A percentile compares a stretch with the other conserved stretches of the same genome.
Conservation (phyloP, 1,140 invertebrate genomes). For the Drosophila melanica region DNA sequence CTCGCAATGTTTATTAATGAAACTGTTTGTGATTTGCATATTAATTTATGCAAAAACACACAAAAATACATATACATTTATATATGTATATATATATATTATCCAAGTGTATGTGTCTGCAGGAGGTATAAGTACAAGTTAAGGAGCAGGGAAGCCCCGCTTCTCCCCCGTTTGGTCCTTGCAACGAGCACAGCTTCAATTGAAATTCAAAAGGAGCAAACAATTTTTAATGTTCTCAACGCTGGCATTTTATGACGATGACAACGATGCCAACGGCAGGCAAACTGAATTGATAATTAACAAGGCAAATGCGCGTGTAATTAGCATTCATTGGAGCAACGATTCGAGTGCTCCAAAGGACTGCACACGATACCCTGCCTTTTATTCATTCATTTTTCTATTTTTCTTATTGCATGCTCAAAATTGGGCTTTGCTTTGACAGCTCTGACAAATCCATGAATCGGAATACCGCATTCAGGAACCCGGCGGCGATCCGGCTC, state of each 20-base stretch:
- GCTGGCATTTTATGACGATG: constrained; percentile 72
- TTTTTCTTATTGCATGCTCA: not conserved
- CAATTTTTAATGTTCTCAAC: constrained; percentile 75
- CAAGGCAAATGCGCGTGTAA: constrained; percentile 80
- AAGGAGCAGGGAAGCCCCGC: constrained; percentile 1
- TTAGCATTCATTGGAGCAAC: constrained; percentile 74
- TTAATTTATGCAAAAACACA: constrained; percentile 78
- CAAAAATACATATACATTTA: constrained; percentile 63
- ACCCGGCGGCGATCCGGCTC: constrained; percentile 6
- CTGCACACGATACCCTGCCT: constrained; percentile 20
- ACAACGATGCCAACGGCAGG: constrained; percentile 56
- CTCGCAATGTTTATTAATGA: constrained; percentile 81
- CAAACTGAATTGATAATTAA: constrained; percentile 82
- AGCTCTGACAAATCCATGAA: constrained; percentile 44
- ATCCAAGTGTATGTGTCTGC: constrained; percentile 39
- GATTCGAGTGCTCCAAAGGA: constrained; percentile 25
- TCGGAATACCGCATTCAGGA: not conserved
- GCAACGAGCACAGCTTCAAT: constrained; percentile 43
- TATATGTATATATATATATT: constrained; percentile 12
- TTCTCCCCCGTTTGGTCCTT: not conserved
- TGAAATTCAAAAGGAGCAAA: constrained; percentile 74
- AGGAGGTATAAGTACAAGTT: constrained; percentile 19
- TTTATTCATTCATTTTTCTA: not conserved
- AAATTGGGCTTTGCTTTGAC: constrained; percentile 29
- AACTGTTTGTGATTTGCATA: constrained; percentile 82